Base-by-base conservation (phyloP, 2,797 vertebrate species). In the Melanotaenia nigrans region DNA sequence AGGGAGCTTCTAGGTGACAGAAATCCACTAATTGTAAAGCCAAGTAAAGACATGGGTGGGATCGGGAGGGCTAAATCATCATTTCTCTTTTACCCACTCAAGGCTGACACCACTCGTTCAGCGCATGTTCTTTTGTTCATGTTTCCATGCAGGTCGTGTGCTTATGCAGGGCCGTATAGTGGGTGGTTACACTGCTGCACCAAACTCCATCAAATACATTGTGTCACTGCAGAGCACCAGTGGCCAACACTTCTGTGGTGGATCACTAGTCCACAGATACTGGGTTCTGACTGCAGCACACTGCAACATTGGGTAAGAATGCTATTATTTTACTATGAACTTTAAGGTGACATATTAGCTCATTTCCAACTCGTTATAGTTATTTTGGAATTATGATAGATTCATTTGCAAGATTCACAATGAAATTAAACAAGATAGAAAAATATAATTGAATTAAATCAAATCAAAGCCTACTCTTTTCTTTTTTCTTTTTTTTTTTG, bases 251-350 rank as follows among this genome's bases (percentile, higher is more conserved):
- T 94, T 94, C 86, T 95, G 94, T 0, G 93, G 87, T 0, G 92
- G 93, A 32, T 89, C 87, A 1, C 64, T 95, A 71, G 88, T 94
- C 65, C 92, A 94, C 78, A 91, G 87, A 40, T 91, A 79, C 87
- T 94, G 92, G 93, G 92, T 94, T 79, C 75, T 95, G 61, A 94
- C 93, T 1, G 94, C 94, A 18, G 94, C 94, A 0, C 94, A 94
- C 77, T 95, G 94, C 73, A 93, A 94, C 83, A 90, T 91, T 0
- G 90, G 94, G 93, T 94, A 82, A 85, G 92, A 78, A 33, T 18
- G 22, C 18, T 18, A 14, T 18, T 54, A 36, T 9, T 25, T 28
- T 49, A 62, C 9, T 68, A 6, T 28, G 25, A 42, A 30, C 28
- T 53, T 14, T 25, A 55, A 24, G 14, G n/a, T 58, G 18, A 38